These are phyloP conservation scores for Acromyrmex echinatior DNA, from an alignment of 1,140 invertebrate species.

Conservation along the genomic window DNA sequence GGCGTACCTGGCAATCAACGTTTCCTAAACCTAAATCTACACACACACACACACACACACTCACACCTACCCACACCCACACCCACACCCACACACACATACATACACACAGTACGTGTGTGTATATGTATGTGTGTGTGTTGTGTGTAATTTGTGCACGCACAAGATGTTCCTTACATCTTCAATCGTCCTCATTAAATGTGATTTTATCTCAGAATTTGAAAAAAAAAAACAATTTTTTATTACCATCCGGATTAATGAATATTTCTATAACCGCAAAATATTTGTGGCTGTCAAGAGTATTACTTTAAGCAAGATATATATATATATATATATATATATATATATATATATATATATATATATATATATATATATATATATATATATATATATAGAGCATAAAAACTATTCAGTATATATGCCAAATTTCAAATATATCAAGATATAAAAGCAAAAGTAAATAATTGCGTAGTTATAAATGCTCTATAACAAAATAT, in stretches of 20 bases:
- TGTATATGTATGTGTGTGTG: too few species aligned
- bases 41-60: too few species aligned
- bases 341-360: too few species aligned
- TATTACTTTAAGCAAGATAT: not conserved
- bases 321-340: not conserved
- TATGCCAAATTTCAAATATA: not conserved
- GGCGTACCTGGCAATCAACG: constrained; percentile 25
- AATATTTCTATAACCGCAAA: not conserved
- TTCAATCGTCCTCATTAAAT: not conserved
- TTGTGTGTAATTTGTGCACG: constrained; percentile 13
- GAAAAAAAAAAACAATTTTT: not conserved
- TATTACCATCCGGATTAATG: not conserved
- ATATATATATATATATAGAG: too few species aligned
- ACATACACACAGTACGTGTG: too few species aligned
- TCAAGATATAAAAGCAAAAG: not conserved
- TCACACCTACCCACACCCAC: too few species aligned
- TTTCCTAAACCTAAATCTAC: constrained; percentile 35
- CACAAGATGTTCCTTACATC: constrained; percentile 19
- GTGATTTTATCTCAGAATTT: constrained; percentile 12
- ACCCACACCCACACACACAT: too few species aligned
- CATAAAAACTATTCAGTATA: not conserved
- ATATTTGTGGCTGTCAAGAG: not conserved
- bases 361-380: too few species aligned
- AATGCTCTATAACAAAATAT: too few species aligned
- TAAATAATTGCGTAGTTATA: too few species aligned